Evolutionary conservation across 1,140 invertebrate species (phyloP).

Genomic region (Chrysopa pallens): DNA sequence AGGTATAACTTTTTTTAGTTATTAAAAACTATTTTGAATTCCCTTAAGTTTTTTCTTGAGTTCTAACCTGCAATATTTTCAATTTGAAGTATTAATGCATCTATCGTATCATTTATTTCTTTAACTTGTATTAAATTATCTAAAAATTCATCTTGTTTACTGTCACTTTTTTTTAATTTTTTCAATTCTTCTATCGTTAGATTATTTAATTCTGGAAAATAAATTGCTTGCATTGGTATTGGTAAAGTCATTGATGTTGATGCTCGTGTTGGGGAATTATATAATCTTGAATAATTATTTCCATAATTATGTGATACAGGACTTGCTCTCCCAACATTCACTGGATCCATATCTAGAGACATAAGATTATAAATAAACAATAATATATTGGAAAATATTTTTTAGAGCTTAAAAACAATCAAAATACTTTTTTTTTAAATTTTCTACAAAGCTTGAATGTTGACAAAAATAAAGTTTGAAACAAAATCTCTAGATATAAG

Average conservation of each 20-base stretch:
- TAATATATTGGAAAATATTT: too few relatives aligned
- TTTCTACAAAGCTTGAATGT: too few relatives aligned
- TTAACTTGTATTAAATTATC: constrained; percentile 43
- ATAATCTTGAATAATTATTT: neutral
- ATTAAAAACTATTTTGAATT: too few relatives aligned
- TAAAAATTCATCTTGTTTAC: constrained; percentile 49
- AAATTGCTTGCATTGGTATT: constrained; percentile 6
- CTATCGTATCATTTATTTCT: constrained; percentile 45
- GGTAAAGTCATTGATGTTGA: neutral
- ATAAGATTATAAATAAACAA: too few relatives aligned
- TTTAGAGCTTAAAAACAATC: too few relatives aligned
- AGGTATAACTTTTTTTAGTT: too few relatives aligned
- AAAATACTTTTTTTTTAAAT: too few relatives aligned
- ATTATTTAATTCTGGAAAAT: constrained; percentile 44
- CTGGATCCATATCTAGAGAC: neutral
- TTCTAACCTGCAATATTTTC: constrained; percentile 47
- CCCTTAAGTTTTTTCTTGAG: too few relatives aligned
- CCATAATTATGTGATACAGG: neutral
- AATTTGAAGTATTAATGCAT: constrained; percentile 49
- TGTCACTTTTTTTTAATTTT: constrained; percentile 42
- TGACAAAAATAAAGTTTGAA: too few relatives aligned
- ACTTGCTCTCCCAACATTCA: neutral
- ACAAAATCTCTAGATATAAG: too few relatives aligned
- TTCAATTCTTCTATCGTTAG: constrained; percentile 48
- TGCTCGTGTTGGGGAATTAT: neutral